Percentiles rank a stretch among this genome's conserved stretches.
phyloP scores from a whole-genome alignment of 92 coral and sea anemone genomes.

The Palythoa heliodiscus region DNA sequence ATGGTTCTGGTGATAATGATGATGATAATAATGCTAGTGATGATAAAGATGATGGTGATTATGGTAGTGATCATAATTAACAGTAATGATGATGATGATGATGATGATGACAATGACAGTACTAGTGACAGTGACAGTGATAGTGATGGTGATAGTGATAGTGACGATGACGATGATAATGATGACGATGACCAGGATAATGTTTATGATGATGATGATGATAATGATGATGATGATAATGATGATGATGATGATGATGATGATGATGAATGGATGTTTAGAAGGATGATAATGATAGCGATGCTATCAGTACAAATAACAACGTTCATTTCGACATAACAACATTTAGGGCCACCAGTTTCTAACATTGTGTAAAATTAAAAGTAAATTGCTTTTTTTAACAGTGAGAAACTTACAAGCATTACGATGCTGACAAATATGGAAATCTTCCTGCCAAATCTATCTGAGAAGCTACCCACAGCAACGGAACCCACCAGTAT shows the following conservation, averaged over 20 bases:
- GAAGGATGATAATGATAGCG: background rate
- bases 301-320: background rate
- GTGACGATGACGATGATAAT: background rate
- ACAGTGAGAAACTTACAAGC: constrained; percentile 38
- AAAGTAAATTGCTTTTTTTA: background rate
- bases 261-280: background rate
- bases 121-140: background rate
- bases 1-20: too few species aligned
- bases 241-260: background rate
- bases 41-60: too few species aligned
- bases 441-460: constrained; percentile 59
- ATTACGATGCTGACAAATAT: constrained; percentile 52
- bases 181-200: background rate
- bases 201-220: background rate
- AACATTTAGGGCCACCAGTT: background rate
- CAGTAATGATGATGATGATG: background rate
- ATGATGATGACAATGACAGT: background rate
- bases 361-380: background rate
- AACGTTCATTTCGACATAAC: background rate
- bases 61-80: background rate
- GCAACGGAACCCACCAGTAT: constrained; percentile 56
- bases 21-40: too few species aligned
- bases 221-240: background rate
- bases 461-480: constrained; percentile 55
- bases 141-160: background rate